Percentiles rank a stretch among this genome's conserved stretches.
These are phyloP conservation scores for Amphibalanus amphitrite DNA, from an alignment of 1,140 invertebrate species.

Conservation along the genomic window DNA sequence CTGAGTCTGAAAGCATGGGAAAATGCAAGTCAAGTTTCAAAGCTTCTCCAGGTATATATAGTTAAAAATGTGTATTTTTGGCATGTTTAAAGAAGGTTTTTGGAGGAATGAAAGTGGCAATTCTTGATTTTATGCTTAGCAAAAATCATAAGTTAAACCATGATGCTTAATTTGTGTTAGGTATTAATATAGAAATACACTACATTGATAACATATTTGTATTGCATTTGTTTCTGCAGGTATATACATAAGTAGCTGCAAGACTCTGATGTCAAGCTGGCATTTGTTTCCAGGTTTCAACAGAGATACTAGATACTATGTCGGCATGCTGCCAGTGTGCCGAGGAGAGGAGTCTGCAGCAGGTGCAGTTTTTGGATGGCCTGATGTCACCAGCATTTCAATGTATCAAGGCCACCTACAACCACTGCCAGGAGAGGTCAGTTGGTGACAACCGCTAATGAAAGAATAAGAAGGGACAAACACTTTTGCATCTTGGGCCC, in stretches of 20 bases:
- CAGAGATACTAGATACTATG: neutral
- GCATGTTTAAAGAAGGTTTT: neutral
- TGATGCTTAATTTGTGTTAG: neutral
- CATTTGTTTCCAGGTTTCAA: neutral
- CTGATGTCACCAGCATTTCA: neutral
- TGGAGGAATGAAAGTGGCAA: neutral
- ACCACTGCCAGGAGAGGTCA: neutral
- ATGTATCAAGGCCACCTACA: neutral
- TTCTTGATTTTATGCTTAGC: no score
- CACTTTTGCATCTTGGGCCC: no score
- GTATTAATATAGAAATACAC: neutral
- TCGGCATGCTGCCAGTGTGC: neutral
- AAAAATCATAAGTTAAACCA: no score
- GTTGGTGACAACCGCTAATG: neutral
- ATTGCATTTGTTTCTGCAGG: neutral
- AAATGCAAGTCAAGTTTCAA: neutral
- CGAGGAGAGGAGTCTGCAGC: neutral
- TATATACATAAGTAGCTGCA: no score
- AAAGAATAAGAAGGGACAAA: neutral
- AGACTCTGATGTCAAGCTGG: no score
- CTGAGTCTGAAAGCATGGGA: neutral
- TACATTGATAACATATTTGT: neutral
- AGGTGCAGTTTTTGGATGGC: neutral
- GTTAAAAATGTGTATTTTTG: neutral
- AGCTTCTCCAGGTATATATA: neutral